phyloP scores from a whole-genome alignment of 1,140 invertebrate genomes.

The Harpegnathos saltator region DNA sequence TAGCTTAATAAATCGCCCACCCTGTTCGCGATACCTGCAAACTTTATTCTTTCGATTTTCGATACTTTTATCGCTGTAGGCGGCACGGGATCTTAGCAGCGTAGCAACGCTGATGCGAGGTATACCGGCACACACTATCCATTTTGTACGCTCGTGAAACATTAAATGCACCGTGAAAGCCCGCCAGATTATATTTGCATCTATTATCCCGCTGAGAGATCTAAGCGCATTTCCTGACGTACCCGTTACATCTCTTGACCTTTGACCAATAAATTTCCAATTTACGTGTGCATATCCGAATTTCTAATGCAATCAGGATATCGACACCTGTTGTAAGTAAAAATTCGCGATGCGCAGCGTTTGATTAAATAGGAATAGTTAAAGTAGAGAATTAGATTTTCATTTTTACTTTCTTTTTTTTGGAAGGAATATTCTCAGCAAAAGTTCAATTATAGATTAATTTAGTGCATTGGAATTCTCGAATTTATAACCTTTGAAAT shows the following conservation, averaged over 20 bases:
- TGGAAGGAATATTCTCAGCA: background rate
- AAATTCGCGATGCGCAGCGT: background rate
- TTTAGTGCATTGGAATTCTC: background rate
- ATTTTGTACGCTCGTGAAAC: conserved; percentile 74
- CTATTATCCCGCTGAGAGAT: conserved; percentile 68
- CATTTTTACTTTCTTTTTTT: too few relatives aligned
- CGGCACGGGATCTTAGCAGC: conserved; percentile 19
- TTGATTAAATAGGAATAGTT: background rate
- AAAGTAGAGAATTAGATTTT: background rate
- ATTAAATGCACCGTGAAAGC: conserved; percentile 76
- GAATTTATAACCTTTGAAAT: background rate
- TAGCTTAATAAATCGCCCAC: background rate
- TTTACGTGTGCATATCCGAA: conserved; percentile 38
- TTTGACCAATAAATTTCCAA: conserved; percentile 59
- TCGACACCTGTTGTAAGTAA: conserved; percentile 19
- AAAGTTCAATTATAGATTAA: conserved; percentile 2
- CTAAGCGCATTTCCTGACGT: conserved; percentile 60
- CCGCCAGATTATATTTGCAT: conserved; percentile 74
- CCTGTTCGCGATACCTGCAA: background rate
- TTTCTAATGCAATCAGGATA: conserved; percentile 31
- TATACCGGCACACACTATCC: conserved; percentile 63
- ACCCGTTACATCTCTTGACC: conserved; percentile 57
- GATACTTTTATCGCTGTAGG: conserved; percentile 27
- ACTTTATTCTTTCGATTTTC: conserved; percentile 43
- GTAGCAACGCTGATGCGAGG: conserved; percentile 25